phyloP scores from a whole-genome alignment of 2,113 vertebrate genomes.

The Scartelaos histophorus region DNA sequence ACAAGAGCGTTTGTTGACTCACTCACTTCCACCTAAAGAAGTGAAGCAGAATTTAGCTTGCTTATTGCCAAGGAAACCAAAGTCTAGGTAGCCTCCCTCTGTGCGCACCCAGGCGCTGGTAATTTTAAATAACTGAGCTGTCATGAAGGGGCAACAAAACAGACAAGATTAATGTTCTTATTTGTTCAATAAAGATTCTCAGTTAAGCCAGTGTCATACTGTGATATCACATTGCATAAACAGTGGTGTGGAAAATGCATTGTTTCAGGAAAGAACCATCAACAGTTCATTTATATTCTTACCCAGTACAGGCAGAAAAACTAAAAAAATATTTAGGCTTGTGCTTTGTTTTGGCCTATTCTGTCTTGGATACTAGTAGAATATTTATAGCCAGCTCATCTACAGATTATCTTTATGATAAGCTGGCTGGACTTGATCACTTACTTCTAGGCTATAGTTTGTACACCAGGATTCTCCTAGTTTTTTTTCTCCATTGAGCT shows the following conservation, averaged over 20 bases:
- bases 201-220: not conserved
- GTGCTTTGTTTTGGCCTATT: constrained; percentile 9
- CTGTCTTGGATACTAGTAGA: constrained; percentile 2
- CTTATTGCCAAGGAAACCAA: constrained; percentile 73
- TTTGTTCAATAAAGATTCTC: not conserved
- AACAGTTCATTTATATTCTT: not conserved
- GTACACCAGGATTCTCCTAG: too few relatives aligned
- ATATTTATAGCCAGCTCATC: constrained; percentile 10
- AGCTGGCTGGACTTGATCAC: too few relatives aligned
- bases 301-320: constrained; percentile 2
- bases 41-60: constrained; percentile 65
- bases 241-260: too few relatives aligned
- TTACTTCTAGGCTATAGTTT: too few relatives aligned
- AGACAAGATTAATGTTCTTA: constrained; percentile 7
- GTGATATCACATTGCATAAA: not conserved
- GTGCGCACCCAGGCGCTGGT: constrained; percentile 39
- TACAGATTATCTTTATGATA: too few relatives aligned
- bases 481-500: too few relatives aligned
- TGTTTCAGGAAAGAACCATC: constrained; percentile 33
- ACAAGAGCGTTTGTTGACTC: constrained; percentile 69
- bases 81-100: constrained; percentile 23
- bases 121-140: constrained; percentile 45
- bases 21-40: constrained; percentile 73
- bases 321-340: not conserved
- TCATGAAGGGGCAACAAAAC: constrained; percentile 25